Base-by-base conservation (phyloP, 2,888 invertebrate genomes). In the Tribolium freemani region DNA sequence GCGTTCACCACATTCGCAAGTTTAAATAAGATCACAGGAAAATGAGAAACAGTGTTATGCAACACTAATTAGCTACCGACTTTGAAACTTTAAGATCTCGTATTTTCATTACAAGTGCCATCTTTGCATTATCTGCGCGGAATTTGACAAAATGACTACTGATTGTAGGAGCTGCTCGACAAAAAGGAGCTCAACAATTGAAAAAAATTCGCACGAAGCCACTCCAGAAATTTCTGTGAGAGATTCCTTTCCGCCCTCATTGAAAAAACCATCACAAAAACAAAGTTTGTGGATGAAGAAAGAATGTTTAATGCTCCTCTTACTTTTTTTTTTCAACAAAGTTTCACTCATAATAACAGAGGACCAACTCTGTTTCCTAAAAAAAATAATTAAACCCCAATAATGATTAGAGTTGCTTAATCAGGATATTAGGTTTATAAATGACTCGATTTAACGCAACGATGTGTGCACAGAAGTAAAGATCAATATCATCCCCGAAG, bases 401-500 rank as follows among this genome's bases (percentile, higher is more conserved):
- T n/a, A n/a, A n/a, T n/a, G n/a, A n/a, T n/a, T n/a, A 26, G 61
- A 58, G 1, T 30, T n/a, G 50, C 11, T 61, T 61, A 61, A 61
- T 61, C 48, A 51, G 31, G 11, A 30, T 53, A 21, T 63, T 13
- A 50, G 30, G 20, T 50, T 31, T 44, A 46, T 61, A 61, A 61
- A 63, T 51, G 63, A 13, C 51, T 13, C 38, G 46, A 53, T 50
- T 51, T 63, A 63, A 63, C 20, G 63, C 50, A 63, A 61, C 63
- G 63, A 63, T 63, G 53, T 63, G 20, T 56, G 44, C 54, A 51
- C 31, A 44, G 26, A 11, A 60, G 26, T 60, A 60, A 21, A 68
- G 68, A 68, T 68, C 58, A 20, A 46, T 68, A 68, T 58, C 58
- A 51, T 56, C 56, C 54, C 57, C 48, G 57, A 58, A 57, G 57